Conservation (phyloP, 2,888 invertebrate species). For the Phragmatobia fuliginosa region DNA sequence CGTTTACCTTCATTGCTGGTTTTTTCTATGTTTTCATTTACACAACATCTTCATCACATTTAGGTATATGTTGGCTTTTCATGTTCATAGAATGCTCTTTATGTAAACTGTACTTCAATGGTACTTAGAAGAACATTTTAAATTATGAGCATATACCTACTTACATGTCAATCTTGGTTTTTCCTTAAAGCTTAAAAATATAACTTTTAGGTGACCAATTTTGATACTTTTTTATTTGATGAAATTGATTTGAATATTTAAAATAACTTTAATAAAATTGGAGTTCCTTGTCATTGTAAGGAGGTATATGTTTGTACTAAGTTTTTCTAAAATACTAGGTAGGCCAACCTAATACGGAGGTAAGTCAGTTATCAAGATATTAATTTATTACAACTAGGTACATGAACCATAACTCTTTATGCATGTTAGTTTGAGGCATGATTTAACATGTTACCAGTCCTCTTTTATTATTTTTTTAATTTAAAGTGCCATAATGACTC, state of each 20-base stretch:
- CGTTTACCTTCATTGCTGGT: background rate
- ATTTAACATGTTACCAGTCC: background rate
- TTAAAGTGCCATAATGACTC: no score
- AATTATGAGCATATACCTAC: background rate
- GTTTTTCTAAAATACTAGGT: background rate
- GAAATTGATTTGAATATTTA: no score
- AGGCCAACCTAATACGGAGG: background rate
- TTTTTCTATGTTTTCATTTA: constrained; percentile 2
- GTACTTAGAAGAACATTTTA: background rate
- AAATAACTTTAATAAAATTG: no score
- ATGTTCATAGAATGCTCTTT: background rate
- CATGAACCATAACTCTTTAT: background rate
- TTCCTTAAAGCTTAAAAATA: no score
- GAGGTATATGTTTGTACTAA: background rate
- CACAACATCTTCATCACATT: constrained; percentile 3
- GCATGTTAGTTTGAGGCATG: background rate
- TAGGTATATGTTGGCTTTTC: constrained; percentile 1
- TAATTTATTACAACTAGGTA: background rate
- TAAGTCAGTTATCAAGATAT: background rate
- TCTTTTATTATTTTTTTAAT: no score
- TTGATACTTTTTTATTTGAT: no score
- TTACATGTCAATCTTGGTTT: no score
- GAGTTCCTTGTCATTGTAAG: background rate
- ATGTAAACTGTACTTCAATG: background rate
- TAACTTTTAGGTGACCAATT: no score